A percentile compares a stretch with the other conserved stretches of the same genome.
These are phyloP conservation scores for Balearica regulorum DNA, from an alignment of 2,797 vertebrate genomes.

Conservation along the genomic window DNA sequence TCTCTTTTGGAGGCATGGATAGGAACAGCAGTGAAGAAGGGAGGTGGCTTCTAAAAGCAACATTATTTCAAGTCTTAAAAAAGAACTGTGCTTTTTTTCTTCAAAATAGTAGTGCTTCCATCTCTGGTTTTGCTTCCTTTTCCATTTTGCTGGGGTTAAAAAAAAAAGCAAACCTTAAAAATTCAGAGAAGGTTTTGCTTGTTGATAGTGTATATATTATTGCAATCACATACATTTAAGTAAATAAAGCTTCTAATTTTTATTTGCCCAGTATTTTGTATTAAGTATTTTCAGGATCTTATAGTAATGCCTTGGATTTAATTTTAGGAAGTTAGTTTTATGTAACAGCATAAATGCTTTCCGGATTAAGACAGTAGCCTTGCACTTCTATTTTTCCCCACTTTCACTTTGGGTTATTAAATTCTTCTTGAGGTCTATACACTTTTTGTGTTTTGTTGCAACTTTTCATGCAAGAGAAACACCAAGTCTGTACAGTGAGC, in stretches of 20 bases:
- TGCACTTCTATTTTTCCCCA: neutral
- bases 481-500: neutral
- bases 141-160: neutral
- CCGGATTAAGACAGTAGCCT: neutral
- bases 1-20: neutral
- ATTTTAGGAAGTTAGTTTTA: neutral
- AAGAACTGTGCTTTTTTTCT: neutral
- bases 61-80: neutral
- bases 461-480: neutral
- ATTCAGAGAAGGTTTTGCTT: neutral
- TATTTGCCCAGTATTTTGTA: neutral
- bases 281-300: neutral
- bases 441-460: neutral
- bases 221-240: neutral
- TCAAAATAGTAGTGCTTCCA: neutral
- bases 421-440: neutral
- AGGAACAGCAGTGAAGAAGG: neutral
- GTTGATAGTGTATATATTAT: neutral
- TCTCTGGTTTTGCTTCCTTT: neutral
- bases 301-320: neutral
- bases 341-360: neutral
- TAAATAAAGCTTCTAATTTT: neutral
- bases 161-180: neutral
- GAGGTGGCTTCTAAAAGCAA: neutral
- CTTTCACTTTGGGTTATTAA: neutral